Base-by-base conservation (phyloP, 1,140 invertebrate species). In the Euura saliciscinereae region DNA sequence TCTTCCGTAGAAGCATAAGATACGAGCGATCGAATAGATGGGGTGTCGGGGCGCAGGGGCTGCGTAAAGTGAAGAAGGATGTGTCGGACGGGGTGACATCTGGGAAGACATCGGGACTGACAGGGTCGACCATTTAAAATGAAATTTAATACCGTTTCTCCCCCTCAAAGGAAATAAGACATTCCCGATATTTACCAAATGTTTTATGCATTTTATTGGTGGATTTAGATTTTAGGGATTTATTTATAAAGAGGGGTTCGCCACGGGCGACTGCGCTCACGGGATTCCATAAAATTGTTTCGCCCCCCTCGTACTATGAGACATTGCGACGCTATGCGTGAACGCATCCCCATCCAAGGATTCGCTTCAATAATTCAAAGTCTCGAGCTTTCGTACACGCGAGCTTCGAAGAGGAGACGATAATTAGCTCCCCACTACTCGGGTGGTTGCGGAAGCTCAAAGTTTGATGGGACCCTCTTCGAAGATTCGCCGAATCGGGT, bases 51-150 rank as follows among this genome's bases (percentile, higher is more conserved):
- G 76, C 51, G 13, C 3, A 6, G 51, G 51, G 51, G 51, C 2
- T 59, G 51, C 28, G 28, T 28, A 28, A 28, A 28, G 28, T 28
- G 28, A 28, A 28, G 51, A 59, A n/a, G 6, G 10, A 59, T 59
- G 51, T 59, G 51, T 59, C 51, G 51, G 51, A 59, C 51, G 65
- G 28, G 44, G 80, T 66, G 78, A 78, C 80, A 81, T 79, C 80
- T 81, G 80, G 70, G 67, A 76, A 74, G 79, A 81, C 80, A 81
- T 75, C 78, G 74, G 76, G 71, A 78, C 77, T 77, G 78, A 78
- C 75, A 77, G 76, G 69, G 59, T 76, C 65, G 71, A 75, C 78
- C 76, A 80, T 81, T 81, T 80, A 80, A 81, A 80, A 79, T 79
- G 76, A 76, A 78, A 80, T 76, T 74, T 79, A 76, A 79, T 78